A percentile compares a stretch with the other conserved stretches of the same genome.
Evolutionary conservation across 1,140 invertebrate genomes (phyloP).

Genomic region (Drepana arcuata): DNA sequence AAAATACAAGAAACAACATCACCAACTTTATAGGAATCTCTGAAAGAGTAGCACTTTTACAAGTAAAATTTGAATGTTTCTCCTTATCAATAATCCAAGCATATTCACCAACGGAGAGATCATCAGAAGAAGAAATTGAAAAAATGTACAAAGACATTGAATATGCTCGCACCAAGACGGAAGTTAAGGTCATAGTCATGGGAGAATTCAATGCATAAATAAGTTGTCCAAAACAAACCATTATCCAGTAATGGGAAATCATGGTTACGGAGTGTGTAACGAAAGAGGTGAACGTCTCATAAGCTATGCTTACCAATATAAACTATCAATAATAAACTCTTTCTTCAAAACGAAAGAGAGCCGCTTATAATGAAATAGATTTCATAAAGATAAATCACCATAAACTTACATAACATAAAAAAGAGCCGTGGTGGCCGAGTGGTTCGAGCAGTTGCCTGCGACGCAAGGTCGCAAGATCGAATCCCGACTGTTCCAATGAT

Average conservation of each 20-base stretch:
- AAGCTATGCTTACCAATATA: background rate
- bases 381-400: background rate
- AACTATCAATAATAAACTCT: background rate
- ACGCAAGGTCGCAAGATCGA: too few relatives aligned
- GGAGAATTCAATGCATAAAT: conserved; percentile 1
- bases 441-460: too few relatives aligned
- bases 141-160: background rate
- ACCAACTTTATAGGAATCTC: background rate
- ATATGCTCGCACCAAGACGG: background rate
- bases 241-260: background rate
- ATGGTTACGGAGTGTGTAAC: background rate
- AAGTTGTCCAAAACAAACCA: background rate
- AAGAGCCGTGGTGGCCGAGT: too few relatives aligned
- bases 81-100: too few relatives aligned
- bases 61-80: background rate
- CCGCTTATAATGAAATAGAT: background rate
- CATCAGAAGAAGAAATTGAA: background rate
- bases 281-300: background rate
- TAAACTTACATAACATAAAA: background rate
- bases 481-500: too few relatives aligned
- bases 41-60: background rate
- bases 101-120: background rate
- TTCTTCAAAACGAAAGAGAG: background rate
- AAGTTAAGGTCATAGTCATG: background rate
- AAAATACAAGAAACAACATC: background rate